Evolutionary conservation across 2,113 vertebrate genomes (phyloP).

Genomic region (Oophaga pumilio): DNA sequence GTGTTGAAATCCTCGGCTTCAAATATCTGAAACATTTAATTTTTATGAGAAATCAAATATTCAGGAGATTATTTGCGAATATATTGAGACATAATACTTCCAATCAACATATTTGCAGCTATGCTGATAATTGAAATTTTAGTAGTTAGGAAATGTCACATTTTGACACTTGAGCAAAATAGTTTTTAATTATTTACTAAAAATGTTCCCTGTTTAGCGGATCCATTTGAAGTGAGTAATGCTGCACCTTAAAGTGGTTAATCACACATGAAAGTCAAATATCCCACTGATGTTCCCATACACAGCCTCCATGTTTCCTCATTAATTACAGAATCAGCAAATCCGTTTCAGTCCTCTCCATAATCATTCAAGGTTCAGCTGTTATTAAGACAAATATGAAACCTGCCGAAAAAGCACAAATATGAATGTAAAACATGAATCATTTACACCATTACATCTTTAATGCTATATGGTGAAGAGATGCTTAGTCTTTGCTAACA

Average conservation of each 20-base stretch:
- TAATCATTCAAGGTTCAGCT: background rate
- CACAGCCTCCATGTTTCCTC: background rate
- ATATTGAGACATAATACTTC: slow-evolving; percentile 20
- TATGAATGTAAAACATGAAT: background rate
- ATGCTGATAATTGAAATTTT: slow-evolving; percentile 7
- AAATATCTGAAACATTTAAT: slow-evolving; percentile 15
- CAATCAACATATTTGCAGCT: slow-evolving; percentile 32
- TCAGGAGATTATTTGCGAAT: background rate
- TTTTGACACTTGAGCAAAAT: slow-evolving; percentile 30
- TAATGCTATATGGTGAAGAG: background rate
- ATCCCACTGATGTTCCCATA: slow-evolving; percentile 1
- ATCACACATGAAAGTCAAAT: slow-evolving; percentile 21
- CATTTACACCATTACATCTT: background rate
- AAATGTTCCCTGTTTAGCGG: slow-evolving; percentile 4
- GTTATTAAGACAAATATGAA: background rate
- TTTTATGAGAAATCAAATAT: slow-evolving; percentile 25
- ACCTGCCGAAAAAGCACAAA: background rate
- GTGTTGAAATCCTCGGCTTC: slow-evolving; percentile 10
- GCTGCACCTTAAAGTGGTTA: slow-evolving; percentile 18
- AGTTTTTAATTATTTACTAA: slow-evolving; percentile 28
- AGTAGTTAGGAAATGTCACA: slow-evolving; percentile 20
- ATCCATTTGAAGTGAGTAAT: background rate
- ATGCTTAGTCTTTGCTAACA: background rate
- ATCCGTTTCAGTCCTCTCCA: background rate
- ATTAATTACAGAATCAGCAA: background rate